A percentile compares a stretch with the other conserved stretches of the same genome.
Evolutionary conservation across 2,888 invertebrate species (phyloP).

Genomic region (Sarcophaga caerulescens): DNA sequence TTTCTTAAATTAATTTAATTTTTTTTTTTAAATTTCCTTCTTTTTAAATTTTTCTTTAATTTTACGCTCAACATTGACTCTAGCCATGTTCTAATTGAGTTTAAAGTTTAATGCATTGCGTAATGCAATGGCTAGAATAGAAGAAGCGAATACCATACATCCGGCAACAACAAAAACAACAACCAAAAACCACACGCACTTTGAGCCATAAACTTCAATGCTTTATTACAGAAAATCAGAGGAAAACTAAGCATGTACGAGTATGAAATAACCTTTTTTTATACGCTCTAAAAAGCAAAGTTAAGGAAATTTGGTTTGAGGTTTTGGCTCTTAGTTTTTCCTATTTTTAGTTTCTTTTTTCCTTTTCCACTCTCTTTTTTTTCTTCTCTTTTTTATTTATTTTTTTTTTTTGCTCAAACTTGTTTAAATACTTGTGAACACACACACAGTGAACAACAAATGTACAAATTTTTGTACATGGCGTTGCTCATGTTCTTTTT

Average conservation of each 20-base stretch:
- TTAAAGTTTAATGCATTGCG: conserved; percentile 51
- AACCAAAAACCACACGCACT: conserved; percentile 57
- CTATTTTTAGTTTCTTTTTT: neutral
- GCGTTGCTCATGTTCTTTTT: too few relatives aligned
- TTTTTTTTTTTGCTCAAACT: conserved; percentile 18
- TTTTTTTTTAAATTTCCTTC: neutral
- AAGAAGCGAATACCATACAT: neutral
- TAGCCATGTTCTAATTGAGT: conserved; percentile 9
- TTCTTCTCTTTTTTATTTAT: too few relatives aligned
- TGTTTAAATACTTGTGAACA: neutral
- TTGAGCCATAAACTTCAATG: conserved; percentile 51
- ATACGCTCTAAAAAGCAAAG: conserved; percentile 60
- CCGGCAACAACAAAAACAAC: neutral
- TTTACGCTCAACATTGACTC: neutral
- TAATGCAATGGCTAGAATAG: conserved; percentile 1
- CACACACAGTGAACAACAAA: neutral
- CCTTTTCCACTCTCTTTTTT: neutral
- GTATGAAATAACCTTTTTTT: conserved; percentile 55
- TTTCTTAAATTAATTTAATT: too few relatives aligned
- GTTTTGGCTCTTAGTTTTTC: conserved; percentile 7
- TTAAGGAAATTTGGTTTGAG: conserved; percentile 65
- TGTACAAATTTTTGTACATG: too few relatives aligned
- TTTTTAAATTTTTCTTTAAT: neutral
- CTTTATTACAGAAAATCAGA: conserved; percentile 38
- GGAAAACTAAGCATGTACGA: conserved; percentile 65